Conservation (phyloP, 1,140 invertebrate genomes). For the Ectropis grisescens region DNA sequence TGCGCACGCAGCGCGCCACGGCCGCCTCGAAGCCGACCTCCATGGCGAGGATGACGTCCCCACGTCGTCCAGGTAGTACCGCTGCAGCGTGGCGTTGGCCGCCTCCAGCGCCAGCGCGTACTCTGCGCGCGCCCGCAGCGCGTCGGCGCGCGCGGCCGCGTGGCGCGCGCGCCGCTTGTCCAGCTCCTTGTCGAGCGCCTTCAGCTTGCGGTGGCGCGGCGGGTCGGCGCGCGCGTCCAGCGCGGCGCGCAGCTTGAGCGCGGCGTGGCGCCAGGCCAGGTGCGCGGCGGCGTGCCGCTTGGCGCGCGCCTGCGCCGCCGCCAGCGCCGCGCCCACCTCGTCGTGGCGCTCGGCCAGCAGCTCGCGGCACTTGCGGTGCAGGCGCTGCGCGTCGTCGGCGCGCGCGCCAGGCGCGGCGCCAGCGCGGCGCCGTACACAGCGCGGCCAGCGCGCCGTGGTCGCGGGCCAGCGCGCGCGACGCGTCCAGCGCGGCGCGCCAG, state of each 20-base stretch:
- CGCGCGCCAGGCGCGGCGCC: conserved; percentile 84
- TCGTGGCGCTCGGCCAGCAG: conserved; percentile 93
- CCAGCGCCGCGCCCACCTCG: conserved; percentile 91
- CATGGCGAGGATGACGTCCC: conserved; percentile 93
- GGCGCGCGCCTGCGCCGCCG: no score
- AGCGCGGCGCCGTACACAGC: conserved; percentile 90
- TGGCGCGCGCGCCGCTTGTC: conserved; percentile 93
- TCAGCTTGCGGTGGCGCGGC: conserved; percentile 82
- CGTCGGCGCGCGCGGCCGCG: conserved; percentile 90
- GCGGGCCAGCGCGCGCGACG: conserved; percentile 88
- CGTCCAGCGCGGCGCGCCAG: conserved; percentile 91
- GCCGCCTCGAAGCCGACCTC: conserved; percentile 50
- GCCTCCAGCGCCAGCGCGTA: conserved; percentile 95
- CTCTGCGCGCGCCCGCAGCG: conserved; percentile 94
- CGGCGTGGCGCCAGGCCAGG: conserved; percentile 86
- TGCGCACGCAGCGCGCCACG: conserved; percentile 42
- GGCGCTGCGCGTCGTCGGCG: conserved; percentile 92
- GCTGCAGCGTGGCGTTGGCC: conserved; percentile 95
- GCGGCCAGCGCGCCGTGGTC: conserved; percentile 91
- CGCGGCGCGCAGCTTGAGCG: conserved; percentile 86
- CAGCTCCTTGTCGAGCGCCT: conserved; percentile 93
- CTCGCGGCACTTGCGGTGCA: conserved; percentile 93
- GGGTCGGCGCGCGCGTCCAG: conserved; percentile 80
- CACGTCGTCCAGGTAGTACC: conserved; percentile 95
- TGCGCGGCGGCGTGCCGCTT: conserved; percentile 85